Evolutionary conservation across 2,113 vertebrate species (phyloP).

Genomic region (Melanerpes formicivorus): DNA sequence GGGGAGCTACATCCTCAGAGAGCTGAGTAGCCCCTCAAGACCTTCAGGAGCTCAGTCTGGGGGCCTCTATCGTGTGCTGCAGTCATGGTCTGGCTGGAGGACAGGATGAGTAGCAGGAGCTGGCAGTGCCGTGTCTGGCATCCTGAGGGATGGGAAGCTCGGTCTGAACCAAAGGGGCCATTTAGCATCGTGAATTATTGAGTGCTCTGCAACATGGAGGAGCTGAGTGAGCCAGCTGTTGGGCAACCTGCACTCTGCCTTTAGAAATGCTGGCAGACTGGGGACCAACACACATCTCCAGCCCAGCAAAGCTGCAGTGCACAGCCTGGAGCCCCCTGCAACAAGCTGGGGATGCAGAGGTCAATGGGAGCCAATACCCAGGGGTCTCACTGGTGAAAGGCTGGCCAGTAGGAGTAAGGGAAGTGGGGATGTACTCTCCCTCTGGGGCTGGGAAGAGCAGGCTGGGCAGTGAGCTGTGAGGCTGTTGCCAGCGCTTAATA

Average conservation of each 20-base stretch:
- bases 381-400: rapidly evolving
- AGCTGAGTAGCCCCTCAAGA: not conserved
- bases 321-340: not conserved
- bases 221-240: not conserved
- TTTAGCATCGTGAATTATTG: conserved; percentile 68
- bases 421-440: not conserved
- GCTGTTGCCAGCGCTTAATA: not conserved
- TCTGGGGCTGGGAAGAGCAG: not conserved
- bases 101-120: not conserved
- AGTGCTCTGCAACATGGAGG: not conserved
- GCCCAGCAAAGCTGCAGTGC: not conserved
- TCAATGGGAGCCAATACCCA: rapidly evolving
- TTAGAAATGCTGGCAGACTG: not conserved
- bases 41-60: not conserved
- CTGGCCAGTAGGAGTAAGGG: rapidly evolving
- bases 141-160: conserved; percentile 23
- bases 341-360: not conserved
- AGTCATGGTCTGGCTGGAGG: conserved; percentile 46
- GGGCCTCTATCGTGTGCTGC: not conserved
- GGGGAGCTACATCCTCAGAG: not conserved
- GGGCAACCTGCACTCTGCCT: not conserved
- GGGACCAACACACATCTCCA: not conserved
- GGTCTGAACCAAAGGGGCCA: conserved; percentile 54
- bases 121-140: not conserved
- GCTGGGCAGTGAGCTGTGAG: conserved; percentile 37